phyloP scores from a whole-genome alignment of 2,888 invertebrate species.

The Lypha dubia region DNA sequence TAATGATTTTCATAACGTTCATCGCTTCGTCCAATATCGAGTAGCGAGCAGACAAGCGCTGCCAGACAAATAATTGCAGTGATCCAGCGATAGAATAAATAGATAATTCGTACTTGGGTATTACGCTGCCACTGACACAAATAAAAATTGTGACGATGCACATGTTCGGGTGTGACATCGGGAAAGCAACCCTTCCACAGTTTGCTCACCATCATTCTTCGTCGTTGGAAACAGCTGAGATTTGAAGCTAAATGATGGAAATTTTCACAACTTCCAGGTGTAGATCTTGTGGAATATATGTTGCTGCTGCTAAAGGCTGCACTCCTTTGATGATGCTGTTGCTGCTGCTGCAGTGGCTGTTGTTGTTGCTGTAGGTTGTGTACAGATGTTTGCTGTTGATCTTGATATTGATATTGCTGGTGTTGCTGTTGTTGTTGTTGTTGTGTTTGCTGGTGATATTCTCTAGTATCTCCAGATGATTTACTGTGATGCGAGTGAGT shows the following conservation, averaged over 20 bases:
- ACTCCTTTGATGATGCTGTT: conserved; percentile 52
- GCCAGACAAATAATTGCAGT: conserved; percentile 83
- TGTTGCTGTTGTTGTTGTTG: conserved; percentile 70
- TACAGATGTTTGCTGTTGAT: conserved; percentile 73
- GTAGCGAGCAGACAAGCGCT: conserved; percentile 83
- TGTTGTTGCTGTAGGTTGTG: conserved; percentile 73
- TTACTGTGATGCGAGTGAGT: conserved; percentile 44
- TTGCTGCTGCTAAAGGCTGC: conserved; percentile 74
- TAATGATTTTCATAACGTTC: conserved; percentile 83
- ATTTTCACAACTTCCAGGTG: conserved; percentile 79
- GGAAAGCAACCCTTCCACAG: conserved; percentile 83
- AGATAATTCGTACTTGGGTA: conserved; percentile 83
- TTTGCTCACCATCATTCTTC: conserved; percentile 84
- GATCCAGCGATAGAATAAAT: conserved; percentile 83
- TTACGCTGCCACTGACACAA: conserved; percentile 83
- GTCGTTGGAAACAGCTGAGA: conserved; percentile 79
- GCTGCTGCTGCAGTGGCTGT: conserved; percentile 70
- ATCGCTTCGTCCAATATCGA: conserved; percentile 83
- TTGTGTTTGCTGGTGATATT: conserved; percentile 68
- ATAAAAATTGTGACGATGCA: conserved; percentile 83
- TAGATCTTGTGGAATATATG: conserved; percentile 74
- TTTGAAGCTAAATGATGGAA: conserved; percentile 79
- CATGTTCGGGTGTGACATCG: conserved; percentile 82
- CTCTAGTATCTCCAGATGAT: conserved; percentile 50
- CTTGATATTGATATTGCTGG: conserved; percentile 67